These are phyloP conservation scores for Puffinus mauretanicus DNA, from an alignment of 2,113 vertebrate species.

Conservation along the genomic window DNA sequence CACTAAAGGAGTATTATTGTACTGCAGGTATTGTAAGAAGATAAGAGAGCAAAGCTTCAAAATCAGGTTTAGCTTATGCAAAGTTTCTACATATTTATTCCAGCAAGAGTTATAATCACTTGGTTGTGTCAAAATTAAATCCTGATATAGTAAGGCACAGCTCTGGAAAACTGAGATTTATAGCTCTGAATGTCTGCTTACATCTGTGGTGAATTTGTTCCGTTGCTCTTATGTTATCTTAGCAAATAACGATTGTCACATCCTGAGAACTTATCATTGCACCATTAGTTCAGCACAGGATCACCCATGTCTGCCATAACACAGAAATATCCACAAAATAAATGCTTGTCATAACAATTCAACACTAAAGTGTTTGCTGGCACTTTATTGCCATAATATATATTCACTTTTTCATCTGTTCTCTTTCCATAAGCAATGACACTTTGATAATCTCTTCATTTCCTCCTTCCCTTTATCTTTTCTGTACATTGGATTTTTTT, in stretches of 20 bases:
- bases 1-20: not conserved
- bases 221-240: not conserved
- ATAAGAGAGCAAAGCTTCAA: not conserved
- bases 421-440: not conserved
- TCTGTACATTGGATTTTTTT: not conserved
- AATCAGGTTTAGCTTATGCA: not conserved
- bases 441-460: not conserved
- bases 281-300: not conserved
- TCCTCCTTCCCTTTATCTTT: not conserved
- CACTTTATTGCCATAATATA: not conserved
- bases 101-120: not conserved
- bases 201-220: not conserved
- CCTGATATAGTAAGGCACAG: not conserved
- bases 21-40: not conserved
- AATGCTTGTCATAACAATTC: not conserved
- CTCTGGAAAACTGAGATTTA: not conserved
- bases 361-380: not conserved
- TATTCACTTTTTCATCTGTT: not conserved
- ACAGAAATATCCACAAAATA: not conserved
- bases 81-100: not conserved
- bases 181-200: not conserved
- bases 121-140: not conserved
- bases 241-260: not conserved
- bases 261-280: not conserved
- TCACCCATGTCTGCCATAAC: not conserved